Evolutionary conservation across 2,113 vertebrate genomes (phyloP).

Genomic region (Montifringilla adamsi): DNA sequence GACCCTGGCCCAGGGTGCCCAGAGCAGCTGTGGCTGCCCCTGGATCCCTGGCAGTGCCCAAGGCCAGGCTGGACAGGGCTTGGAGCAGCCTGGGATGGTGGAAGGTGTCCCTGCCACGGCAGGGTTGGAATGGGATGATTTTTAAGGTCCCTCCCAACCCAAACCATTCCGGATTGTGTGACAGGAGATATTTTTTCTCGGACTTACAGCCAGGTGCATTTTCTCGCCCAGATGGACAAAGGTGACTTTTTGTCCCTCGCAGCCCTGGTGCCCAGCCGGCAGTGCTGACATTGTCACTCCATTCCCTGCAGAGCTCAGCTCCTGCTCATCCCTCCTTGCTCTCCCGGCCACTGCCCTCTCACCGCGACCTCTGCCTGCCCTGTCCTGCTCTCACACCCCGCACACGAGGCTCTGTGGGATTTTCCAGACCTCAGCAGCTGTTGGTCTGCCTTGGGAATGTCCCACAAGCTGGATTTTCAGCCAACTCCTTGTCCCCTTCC

Average conservation of each 20-base stretch:
- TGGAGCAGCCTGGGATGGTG: rapidly evolving
- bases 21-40: background rate
- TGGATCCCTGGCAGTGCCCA: background rate
- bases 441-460: background rate
- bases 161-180: too few species aligned
- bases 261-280: background rate
- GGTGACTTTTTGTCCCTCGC: background rate
- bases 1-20: background rate
- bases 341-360: background rate
- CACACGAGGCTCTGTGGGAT: background rate
- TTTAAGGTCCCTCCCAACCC: background rate
- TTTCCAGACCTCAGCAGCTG: background rate
- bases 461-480: background rate
- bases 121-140: background rate
- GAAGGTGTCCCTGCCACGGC: background rate
- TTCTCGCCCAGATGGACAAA: background rate
- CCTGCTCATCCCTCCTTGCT: background rate
- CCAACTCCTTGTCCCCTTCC: background rate
- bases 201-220: background rate
- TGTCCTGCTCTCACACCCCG: background rate
- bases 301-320: background rate
- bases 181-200: background rate
- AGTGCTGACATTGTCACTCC: background rate
- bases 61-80: background rate
- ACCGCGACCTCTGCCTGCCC: background rate